Evolutionary conservation across 2,888 invertebrate genomes (phyloP), one percentile per base, ranked within the genome.

Genomic region (Thumatha senex): DNA sequence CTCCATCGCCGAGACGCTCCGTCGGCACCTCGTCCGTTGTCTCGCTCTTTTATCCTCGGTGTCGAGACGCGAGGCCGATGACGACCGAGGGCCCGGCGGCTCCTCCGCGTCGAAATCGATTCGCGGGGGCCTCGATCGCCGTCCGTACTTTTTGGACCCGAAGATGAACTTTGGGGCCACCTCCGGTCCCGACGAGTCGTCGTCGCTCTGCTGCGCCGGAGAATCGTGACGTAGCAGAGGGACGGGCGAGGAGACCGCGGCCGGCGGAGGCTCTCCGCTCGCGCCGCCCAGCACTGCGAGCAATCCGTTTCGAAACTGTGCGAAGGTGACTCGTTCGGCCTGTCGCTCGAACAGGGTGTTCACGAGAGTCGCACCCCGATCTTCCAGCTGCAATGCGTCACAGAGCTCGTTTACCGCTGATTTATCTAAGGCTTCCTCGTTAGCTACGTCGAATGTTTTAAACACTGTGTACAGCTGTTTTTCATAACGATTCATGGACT

Each of bases 401-500:
- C 96, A 96, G 43, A 97, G 91, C 56, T 93, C 93, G 46, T 92
- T 85, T 63, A 96, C 92, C 40, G 96, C 94, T 40, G 93, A 90
- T 69, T 92, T 92, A 75, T 95, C 94, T 62, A 96, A 82, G 70
- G 94, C 93, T 65, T 95, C 95, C 73, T 93, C 92, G 72, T 94
- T 94, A 76, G 94, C 93, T 61, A 92, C 92, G 84, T 96, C 95
- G 86, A 96, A 96, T 76, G 95, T 96, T 80, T 95, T 94, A 78
- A 96, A 97, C 76, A 96, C 96, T 70, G 94, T 94, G 70, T 95
- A 94, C 72, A 96, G 92, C 90, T 96, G 96, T 85, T 95, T 94
- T 82, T 96, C 96, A 78, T 96, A 96, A 40, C 95, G 96, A 89
- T 96, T 95, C 81, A 94, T 82, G 54, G 83, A 82, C 56, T 73